phyloP scores from a whole-genome alignment of 2,113 vertebrate species.

The Gadus chalcogrammus region DNA sequence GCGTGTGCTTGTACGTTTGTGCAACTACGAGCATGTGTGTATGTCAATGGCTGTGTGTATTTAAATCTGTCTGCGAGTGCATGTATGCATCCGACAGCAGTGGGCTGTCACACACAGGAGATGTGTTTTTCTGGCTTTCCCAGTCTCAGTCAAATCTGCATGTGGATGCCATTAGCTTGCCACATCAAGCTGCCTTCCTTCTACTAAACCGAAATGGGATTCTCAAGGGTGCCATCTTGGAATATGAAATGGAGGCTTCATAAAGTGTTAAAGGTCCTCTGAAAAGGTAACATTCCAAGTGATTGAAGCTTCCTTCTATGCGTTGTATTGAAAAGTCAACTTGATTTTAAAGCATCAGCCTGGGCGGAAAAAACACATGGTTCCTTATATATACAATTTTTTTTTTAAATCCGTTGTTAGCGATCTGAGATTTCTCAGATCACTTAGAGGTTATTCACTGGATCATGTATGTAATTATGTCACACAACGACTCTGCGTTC shows the following conservation, averaged over 20 bases:
- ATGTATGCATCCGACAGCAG: constrained; percentile 24
- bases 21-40: constrained; percentile 13
- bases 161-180: constrained; percentile 70
- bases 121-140: constrained; percentile 40
- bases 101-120: constrained; percentile 38
- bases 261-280: constrained; percentile 27
- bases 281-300: background rate
- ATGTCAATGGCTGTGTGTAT: background rate
- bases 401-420: no score
- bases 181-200: constrained; percentile 59
- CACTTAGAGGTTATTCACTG: no score
- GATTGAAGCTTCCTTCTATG: background rate
- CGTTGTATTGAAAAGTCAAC: no score
- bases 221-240: constrained; percentile 63
- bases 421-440: no score
- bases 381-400: no score
- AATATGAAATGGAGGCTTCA: constrained; percentile 55
- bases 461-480: no score
- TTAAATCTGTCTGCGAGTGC: constrained; percentile 17
- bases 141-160: constrained; percentile 66
- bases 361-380: no score
- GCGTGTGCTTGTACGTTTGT: constrained; percentile 41
- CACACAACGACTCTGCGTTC: no score
- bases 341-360: no score
- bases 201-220: constrained; percentile 60